Evolutionary conservation across 92 coral and sea anemone species (phyloP).

Genomic region (Palythoa heliodiscus): DNA sequence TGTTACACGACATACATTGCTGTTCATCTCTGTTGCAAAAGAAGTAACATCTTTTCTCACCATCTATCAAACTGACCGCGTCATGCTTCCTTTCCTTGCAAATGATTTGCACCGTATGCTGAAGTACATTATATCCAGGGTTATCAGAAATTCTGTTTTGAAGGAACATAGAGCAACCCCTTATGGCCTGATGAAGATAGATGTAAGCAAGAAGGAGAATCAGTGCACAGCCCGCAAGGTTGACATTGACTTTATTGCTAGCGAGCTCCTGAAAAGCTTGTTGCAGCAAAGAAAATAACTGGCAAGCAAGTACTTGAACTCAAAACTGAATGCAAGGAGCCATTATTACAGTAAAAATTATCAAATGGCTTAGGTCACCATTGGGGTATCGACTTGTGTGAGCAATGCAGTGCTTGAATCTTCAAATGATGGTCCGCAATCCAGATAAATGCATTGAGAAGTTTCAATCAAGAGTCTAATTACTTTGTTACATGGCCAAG

Average conservation of each 20-base stretch:
- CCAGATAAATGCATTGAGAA: slow-evolving; percentile 49
- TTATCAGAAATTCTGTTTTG: slow-evolving; percentile 35
- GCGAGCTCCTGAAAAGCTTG: slow-evolving; percentile 44
- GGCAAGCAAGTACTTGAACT: slow-evolving; percentile 38
- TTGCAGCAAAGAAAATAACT: slow-evolving; percentile 37
- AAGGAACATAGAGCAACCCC: slow-evolving; percentile 42
- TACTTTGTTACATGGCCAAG: slow-evolving; percentile 30
- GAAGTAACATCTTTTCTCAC: slow-evolving; percentile 43
- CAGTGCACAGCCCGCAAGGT: slow-evolving; percentile 39
- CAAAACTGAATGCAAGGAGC: slow-evolving; percentile 49
- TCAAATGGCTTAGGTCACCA: slow-evolving; percentile 45
- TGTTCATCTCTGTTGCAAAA: slow-evolving; percentile 43
- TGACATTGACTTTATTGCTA: slow-evolving; percentile 40
- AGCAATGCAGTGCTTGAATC: slow-evolving; percentile 52
- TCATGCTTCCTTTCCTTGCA: slow-evolving; percentile 29
- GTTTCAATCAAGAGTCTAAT: slow-evolving; percentile 44
- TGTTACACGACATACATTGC: slow-evolving; percentile 30
- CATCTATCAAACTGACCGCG: slow-evolving; percentile 37
- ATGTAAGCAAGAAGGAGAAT: slow-evolving; percentile 37
- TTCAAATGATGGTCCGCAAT: slow-evolving; percentile 49
- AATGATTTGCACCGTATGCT: slow-evolving; percentile 41
- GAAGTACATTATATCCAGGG: slow-evolving; percentile 37
- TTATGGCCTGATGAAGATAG: not conserved
- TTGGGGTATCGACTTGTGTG: slow-evolving; percentile 35
- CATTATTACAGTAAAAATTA: slow-evolving; percentile 8